Evolutionary conservation across 1,140 invertebrate genomes (phyloP), one percentile per base, ranked within the genome.

Genomic region (Cepaea nemoralis): DNA sequence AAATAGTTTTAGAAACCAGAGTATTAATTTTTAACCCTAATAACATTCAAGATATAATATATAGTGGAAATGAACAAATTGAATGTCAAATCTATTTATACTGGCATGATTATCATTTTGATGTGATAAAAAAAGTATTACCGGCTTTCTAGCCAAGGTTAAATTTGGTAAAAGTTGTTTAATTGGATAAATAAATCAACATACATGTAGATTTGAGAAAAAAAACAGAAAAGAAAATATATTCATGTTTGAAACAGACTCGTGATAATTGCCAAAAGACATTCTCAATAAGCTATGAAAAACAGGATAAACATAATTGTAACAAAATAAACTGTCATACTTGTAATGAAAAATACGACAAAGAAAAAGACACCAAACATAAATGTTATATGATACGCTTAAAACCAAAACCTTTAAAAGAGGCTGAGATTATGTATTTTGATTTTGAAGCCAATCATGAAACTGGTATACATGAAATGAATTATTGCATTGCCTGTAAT

Each of bases 301-400:
- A 63, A 63, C 59, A 6, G 33, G 59, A 63, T 63, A 63, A 22
- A 63, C n/a, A 63, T 63, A 27, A 31, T 63, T 63, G 59, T 48
- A 12, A 48, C 19, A 48, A 12, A 19, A 48, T 48, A 48, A 19
- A 8, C 19, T 48, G 45, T 48, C 8, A 12, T 48, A 48, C 45
- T 48, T 48, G 45, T 48, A 8, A 19, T 48, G 45, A 48, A 48
- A 48, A 48, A 48, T 48, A 48, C 45, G 45, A 48, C 8, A 48
- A 19, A 19, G 45, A 12, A 12, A 48, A 8, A 19, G 19, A 48
- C 8, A 8, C 8, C 45, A 19, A 48, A 48, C 45, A n/a, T n/a
- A n/a, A n/a, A n/a, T n/a, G 45, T 48, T 48, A 48, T 19, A 48
- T 48, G 45, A 48, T 12, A 48, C 8, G 45, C 8, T 48, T 48